These are phyloP conservation scores for Drosophila mimetica DNA, from an alignment of 2,888 invertebrate genomes.

Conservation along the genomic window DNA sequence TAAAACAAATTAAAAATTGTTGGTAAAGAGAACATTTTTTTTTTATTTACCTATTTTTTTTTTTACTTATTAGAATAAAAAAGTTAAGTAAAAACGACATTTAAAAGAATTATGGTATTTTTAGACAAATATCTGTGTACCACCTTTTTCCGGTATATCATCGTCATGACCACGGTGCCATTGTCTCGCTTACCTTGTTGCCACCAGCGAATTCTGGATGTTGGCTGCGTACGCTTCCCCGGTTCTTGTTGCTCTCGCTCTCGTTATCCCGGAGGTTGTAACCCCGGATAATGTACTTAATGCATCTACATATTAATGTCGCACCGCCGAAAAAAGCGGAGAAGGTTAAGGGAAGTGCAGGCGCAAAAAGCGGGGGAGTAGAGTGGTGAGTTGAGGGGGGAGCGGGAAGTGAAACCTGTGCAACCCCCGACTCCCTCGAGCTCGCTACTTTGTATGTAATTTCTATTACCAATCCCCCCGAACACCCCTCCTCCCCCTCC, in stretches of 20 bases:
- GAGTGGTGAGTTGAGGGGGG: not conserved
- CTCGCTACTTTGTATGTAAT: constrained; percentile 60
- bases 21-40: too few relatives aligned
- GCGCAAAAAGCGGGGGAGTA: not conserved
- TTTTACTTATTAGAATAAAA: too few relatives aligned
- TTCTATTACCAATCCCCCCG: constrained; percentile 63
- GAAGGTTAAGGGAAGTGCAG: not conserved
- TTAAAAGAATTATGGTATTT: too few relatives aligned
- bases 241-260: constrained; percentile 7
- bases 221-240: constrained; percentile 37
- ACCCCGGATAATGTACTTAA: constrained; percentile 84
- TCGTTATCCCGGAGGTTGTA: constrained; percentile 76
- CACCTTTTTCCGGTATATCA: too few relatives aligned
- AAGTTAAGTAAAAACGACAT: too few relatives aligned
- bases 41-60: too few relatives aligned
- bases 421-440: constrained; percentile 21
- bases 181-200: not conserved
- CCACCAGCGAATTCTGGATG: constrained; percentile 28
- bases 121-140: too few relatives aligned
- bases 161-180: constrained; percentile 36
- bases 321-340: constrained; percentile 51
- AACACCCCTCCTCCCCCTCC: constrained; percentile 5
- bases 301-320: constrained; percentile 82
- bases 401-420: constrained; percentile 56
- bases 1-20: too few relatives aligned